Conservation (phyloP, 2,113 vertebrate species). For the Turdus rufiventris region DNA sequence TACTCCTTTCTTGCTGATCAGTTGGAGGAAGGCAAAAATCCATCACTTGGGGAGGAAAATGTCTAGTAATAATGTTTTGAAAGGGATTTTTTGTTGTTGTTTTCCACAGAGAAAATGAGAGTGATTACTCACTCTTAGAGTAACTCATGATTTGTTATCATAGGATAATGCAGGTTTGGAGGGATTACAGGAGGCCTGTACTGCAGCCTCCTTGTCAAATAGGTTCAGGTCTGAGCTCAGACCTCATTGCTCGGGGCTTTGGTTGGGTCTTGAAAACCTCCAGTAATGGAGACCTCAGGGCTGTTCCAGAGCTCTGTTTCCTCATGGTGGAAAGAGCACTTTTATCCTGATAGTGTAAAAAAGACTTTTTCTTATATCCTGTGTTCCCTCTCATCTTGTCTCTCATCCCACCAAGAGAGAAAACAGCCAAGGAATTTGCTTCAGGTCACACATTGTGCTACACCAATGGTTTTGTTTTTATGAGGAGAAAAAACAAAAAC, state of each 20-base stretch:
- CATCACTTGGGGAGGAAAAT: neutral
- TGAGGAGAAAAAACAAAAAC: neutral
- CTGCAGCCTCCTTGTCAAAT: neutral
- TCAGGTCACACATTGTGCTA: neutral
- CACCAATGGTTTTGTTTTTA: neutral
- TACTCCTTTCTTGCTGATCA: neutral
- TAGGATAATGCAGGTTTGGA: neutral
- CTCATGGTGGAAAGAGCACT: neutral
- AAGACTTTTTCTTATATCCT: neutral
- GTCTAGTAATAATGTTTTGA: neutral
- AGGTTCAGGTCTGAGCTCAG: neutral
- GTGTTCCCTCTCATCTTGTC: neutral
- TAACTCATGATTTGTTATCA: neutral
- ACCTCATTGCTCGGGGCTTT: neutral
- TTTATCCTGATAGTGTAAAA: neutral
- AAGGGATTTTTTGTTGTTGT: neutral
- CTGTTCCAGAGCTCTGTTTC: neutral
- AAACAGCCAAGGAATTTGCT: neutral
- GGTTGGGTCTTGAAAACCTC: neutral
- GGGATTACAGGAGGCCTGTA: neutral
- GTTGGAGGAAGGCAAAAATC: neutral
- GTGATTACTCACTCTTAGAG: neutral
- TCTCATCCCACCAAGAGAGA: neutral
- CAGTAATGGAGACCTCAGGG: neutral
- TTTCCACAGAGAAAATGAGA: neutral